Base-by-base conservation (phyloP, 2,888 invertebrate species). In the Apodemia zela region DNA sequence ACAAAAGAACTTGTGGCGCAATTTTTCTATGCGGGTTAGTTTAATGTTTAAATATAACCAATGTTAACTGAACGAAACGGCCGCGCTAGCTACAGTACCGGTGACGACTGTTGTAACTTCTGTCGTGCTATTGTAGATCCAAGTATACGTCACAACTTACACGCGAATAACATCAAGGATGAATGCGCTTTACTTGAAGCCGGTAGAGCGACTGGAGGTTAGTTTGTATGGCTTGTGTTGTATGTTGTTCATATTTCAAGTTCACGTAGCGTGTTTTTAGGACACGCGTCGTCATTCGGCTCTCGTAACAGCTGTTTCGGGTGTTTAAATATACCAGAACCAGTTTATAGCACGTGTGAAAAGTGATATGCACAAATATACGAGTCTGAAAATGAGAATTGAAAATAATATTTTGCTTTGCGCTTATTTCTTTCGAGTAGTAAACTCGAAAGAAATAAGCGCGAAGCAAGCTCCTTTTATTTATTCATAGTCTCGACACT, bases 111-210 rank as follows among this genome's bases (percentile, higher is more conserved):
- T 78, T 81, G 80, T 78, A 77, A 81, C 78, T 73, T 87, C 88
- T 84, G 81, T 79, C 75, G 81, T 79, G 82, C 78, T 87, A 88
- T 87, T 84, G 85, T 80, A 84, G 85, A 89, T 87, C 87, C 83
- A 82, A 77, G 80, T 80, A 65, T 85, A 81, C 79, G 83, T 79
- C 80, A 74, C 82, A 78, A 87, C 87, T 87, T 85, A 85, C 79
- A 82, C 81, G 76, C 81, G 80, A 88, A 82, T 81, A 84, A 80
- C 80, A 78, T 75, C 87, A 89, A 87, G 89, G 87, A 62, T 64
- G 61, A 65, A 59, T 47, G 61, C n/a, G 54, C 21, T 35, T 61
- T 61, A 33, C 60, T 51, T 17, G 25, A 61, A 21, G 49, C 17
- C 60, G 21, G 33, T 51, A 17, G 51, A 51, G 51, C 21, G 13